These are phyloP conservation scores for Endomychus coccineus DNA, from an alignment of 2,888 invertebrate species.

Conservation along the genomic window DNA sequence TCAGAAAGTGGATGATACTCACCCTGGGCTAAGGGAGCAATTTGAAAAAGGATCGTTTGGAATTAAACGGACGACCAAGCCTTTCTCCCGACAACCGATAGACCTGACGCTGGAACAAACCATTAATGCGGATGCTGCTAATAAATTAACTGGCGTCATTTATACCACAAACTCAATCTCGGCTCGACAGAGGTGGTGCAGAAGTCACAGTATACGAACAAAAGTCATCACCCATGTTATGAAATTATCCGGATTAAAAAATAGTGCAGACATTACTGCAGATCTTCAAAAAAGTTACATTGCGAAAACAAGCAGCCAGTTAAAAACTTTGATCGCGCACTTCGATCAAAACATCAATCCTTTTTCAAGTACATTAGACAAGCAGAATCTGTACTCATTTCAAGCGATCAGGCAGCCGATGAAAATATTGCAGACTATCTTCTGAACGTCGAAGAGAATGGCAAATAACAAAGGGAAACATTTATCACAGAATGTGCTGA, in stretches of 20 bases:
- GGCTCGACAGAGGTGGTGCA: conserved; percentile 30
- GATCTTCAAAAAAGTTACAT: conserved; percentile 17
- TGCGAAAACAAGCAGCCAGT: conserved; percentile 8
- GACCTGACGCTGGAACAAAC: conserved; percentile 28
- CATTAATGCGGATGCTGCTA: conserved; percentile 27
- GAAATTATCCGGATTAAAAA: conserved; percentile 16
- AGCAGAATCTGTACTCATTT: conserved; percentile 14
- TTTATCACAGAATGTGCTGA: conserved; percentile 6
- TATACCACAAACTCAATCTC: conserved; percentile 24
- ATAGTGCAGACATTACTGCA: conserved; percentile 19
- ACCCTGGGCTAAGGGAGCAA: conserved; percentile 24
- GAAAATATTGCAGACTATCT: no score
- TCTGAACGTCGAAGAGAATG: conserved; percentile 14
- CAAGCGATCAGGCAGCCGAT: background rate
- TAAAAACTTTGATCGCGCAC: conserved; percentile 13
- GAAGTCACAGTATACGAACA: conserved; percentile 20
- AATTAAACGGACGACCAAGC: conserved; percentile 20
- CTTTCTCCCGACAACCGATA: conserved; percentile 25
- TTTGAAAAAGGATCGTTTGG: conserved; percentile 8
- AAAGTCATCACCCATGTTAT: conserved; percentile 19
- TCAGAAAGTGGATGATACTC: conserved; percentile 26
- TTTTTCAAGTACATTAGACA: conserved; percentile 13
- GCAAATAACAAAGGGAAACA: conserved; percentile 5
- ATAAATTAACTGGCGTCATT: conserved; percentile 22
- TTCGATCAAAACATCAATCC: conserved; percentile 18